A percentile compares a stretch with the other conserved stretches of the same genome.
phyloP scores from a whole-genome alignment of 2,888 invertebrate genomes.

The Argyra leucocephala region DNA sequence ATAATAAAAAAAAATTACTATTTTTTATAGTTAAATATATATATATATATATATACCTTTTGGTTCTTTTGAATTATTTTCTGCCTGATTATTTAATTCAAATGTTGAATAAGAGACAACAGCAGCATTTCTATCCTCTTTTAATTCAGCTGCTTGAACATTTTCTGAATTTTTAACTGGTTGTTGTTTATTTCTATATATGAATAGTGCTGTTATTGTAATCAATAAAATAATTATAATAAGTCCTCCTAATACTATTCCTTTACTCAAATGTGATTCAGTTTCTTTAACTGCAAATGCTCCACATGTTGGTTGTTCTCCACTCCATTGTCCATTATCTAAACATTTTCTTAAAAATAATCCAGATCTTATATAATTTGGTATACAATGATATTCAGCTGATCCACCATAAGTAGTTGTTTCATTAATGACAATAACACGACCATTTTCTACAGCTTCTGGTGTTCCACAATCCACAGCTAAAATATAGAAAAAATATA shows the following conservation, averaged over 20 bases:
- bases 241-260: slow-evolving; percentile 75
- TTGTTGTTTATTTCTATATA: slow-evolving; percentile 71
- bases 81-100: slow-evolving; percentile 50
- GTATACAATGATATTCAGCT: slow-evolving; percentile 81
- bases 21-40: slow-evolving; percentile 40
- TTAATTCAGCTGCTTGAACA: slow-evolving; percentile 73
- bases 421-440: slow-evolving; percentile 75
- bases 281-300: slow-evolving; percentile 58
- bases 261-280: slow-evolving; percentile 65
- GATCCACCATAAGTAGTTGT: slow-evolving; percentile 74
- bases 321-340: slow-evolving; percentile 79
- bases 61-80: background rate
- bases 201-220: slow-evolving; percentile 67
- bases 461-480: slow-evolving; percentile 80
- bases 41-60: slow-evolving; percentile 34
- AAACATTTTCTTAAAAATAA: slow-evolving; percentile 73
- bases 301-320: slow-evolving; percentile 76
- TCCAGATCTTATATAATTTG: slow-evolving; percentile 71
- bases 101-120: slow-evolving; percentile 82
- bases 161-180: slow-evolving; percentile 84
- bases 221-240: slow-evolving; percentile 70
- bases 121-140: slow-evolving; percentile 77
- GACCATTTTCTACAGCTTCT: slow-evolving; percentile 69
- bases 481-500: slow-evolving; percentile 39
- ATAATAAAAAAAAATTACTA: slow-evolving; percentile 26